Evolutionary conservation across 1,140 invertebrate genomes (phyloP).

Genomic region (Nixonia krombeini): DNA sequence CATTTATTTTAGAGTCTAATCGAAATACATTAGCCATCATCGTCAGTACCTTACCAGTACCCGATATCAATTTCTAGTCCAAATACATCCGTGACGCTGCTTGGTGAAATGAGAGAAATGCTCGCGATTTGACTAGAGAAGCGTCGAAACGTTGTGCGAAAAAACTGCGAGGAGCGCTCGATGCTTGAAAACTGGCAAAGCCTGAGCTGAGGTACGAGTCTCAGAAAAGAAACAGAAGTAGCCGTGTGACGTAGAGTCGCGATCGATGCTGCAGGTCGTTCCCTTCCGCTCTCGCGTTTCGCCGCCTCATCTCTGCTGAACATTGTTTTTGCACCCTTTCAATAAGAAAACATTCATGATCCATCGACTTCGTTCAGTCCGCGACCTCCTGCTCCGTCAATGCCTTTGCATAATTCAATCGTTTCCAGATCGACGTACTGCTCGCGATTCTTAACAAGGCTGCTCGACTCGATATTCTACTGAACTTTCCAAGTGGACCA

Average conservation of each 20-base stretch:
- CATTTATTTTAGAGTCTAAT: too few relatives aligned
- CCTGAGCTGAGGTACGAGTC: background rate
- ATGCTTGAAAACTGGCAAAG: background rate
- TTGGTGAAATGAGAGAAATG: too few relatives aligned
- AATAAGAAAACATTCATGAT: background rate
- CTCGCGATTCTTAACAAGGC: too few relatives aligned
- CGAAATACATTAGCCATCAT: too few relatives aligned
- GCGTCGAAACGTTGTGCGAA: background rate
- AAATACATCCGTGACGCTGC: too few relatives aligned
- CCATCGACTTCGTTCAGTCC: background rate
- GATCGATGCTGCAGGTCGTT: slow-evolving; percentile 4
- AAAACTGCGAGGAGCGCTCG: background rate
- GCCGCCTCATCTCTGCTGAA: background rate
- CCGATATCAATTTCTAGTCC: too few relatives aligned
- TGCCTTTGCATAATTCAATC: background rate
- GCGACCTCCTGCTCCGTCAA: background rate
- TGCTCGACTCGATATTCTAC: too few relatives aligned
- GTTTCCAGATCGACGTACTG: too few relatives aligned
- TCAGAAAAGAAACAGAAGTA: background rate
- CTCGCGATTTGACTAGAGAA: background rate
- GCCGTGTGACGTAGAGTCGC: background rate
- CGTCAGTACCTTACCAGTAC: too few relatives aligned
- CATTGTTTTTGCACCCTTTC: background rate
- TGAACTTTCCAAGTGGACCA: too few relatives aligned
- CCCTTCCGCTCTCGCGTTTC: background rate